Evolutionary conservation across 1,140 invertebrate genomes (phyloP), one percentile per base, ranked within the genome.

Genomic region (Heterodera carotae): DNA sequence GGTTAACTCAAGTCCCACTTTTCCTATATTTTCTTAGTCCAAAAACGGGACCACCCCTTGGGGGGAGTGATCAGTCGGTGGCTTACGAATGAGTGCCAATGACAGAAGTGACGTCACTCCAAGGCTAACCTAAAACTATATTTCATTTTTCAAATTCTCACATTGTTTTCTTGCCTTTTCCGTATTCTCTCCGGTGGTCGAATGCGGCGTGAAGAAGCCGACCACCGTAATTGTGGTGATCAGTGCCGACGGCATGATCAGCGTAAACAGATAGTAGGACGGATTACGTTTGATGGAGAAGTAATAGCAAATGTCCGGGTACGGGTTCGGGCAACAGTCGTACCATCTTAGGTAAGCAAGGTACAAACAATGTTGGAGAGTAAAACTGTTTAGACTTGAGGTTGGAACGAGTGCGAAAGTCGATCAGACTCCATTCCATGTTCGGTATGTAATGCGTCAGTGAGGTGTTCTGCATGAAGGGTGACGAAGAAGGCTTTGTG

Each of bases 201-300:
- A 82, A 69, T 86, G 85, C 8, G 85, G 86, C 3, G 85, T 87
- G 68, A 86, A 86, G 34, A 83, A 86, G 8, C 85, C 85, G 75
- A 86, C 82, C 25, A 86, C 84, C 22, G 85, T 86, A 67, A 85
- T 85, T 18, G 85, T 83, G 2, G 82, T 87, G 67, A 86, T 86
- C 59, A 86, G 86, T 3, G 85, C 83, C 29, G 80, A 83, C 12
- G 85, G 85, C 56, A 86, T 77, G 29, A 86, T 83, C n/a, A 86
- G 70, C n/a, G 85, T 86, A 70, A 86, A 86, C 31, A 86, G 71
- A 71, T 86, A 86, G 59, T 86, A 86, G 6, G 82, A 84, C 6
- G 85, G 85, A 80, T 86, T 86, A n/a, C 85, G 29, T 66, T 85
- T 85, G 67, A 86, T 86, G 29, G 85, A 80, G 70, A 86, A 86